Evolutionary conservation across 2,113 vertebrate genomes (phyloP).

Genomic region (Scatophagus argus): DNA sequence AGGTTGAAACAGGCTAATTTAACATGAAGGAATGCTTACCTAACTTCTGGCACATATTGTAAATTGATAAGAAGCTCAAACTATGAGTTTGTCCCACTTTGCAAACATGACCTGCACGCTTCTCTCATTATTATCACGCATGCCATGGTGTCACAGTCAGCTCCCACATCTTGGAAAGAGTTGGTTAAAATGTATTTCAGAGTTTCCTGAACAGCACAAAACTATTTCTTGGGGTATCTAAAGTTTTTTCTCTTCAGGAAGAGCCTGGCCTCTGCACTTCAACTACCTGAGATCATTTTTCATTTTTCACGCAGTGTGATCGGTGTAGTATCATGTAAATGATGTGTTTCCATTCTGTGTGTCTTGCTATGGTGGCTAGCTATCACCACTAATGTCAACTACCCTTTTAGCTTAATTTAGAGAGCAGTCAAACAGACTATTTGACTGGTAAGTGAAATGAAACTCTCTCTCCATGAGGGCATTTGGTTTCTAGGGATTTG

Average conservation of each 20-base stretch:
- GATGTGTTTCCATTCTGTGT: slow-evolving; percentile 4
- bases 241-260: no score
- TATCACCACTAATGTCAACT: slow-evolving; percentile 1
- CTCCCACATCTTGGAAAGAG: not conserved
- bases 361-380: not conserved
- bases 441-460: slow-evolving; percentile 6
- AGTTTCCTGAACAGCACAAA: not conserved
- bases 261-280: no score
- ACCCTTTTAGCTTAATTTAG: slow-evolving; percentile 11
- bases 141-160: not conserved
- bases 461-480: not conserved
- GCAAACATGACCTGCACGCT: no score
- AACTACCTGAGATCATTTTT: no score
- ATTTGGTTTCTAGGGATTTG: not conserved
- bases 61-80: no score
- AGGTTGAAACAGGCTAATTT: no score
- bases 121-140: no score
- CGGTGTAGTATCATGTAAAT: not conserved
- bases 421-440: slow-evolving; percentile 1
- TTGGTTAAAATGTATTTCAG: not conserved
- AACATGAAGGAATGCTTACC: no score
- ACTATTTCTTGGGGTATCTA: not conserved
- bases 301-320: no score
- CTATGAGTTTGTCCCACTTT: no score
- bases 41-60: no score